Conservation (phyloP, 2,797 vertebrate species). For the Anabacerthia variegaticeps region DNA sequence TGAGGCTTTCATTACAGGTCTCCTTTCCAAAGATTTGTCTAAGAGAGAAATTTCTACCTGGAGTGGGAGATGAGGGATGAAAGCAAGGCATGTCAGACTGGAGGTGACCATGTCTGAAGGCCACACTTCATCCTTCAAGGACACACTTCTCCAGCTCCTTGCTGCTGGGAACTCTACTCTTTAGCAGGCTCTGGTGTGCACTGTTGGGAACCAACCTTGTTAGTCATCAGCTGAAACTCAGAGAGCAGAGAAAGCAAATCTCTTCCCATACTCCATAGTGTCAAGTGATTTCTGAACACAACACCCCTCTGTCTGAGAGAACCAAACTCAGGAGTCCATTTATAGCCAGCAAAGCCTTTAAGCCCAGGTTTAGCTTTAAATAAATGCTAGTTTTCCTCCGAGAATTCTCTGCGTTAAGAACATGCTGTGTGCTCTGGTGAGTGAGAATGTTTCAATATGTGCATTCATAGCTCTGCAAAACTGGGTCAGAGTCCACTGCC, state of each 20-base stretch:
- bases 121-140: neutral
- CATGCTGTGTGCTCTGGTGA: neutral
- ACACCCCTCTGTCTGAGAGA: neutral
- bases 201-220: neutral
- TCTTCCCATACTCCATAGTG: neutral
- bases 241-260: neutral
- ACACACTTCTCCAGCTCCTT: neutral
- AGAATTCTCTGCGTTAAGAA: neutral
- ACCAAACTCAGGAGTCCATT: neutral
- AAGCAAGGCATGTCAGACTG: neutral
- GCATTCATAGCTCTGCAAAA: neutral
- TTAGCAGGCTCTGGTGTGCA: neutral
- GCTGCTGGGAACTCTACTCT: neutral
- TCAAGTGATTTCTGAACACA: neutral
- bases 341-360: slow-evolving; percentile 47
- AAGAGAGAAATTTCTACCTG: neutral
- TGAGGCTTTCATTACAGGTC: neutral
- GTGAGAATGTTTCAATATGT: neutral
- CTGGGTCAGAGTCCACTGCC: neutral
- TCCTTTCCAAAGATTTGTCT: neutral
- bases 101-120: neutral
- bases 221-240: neutral
- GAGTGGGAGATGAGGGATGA: neutral
- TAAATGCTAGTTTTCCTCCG: slow-evolving; percentile 25
- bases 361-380: slow-evolving; percentile 43